Conservation (phyloP, 1,140 invertebrate species). For the Pseudomyrmex pallidus region DNA sequence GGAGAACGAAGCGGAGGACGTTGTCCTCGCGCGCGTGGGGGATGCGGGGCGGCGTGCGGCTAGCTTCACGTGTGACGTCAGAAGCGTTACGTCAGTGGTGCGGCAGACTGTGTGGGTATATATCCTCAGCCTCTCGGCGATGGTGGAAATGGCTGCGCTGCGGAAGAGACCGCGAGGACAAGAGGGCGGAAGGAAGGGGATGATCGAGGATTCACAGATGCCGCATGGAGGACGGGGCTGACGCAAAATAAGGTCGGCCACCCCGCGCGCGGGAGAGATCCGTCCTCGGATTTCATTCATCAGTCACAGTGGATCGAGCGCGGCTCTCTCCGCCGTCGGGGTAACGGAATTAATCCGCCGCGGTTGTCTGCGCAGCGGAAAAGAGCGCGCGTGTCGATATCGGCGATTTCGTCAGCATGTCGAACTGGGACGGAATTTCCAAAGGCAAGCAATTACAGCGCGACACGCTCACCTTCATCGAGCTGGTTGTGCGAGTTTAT, state of each 20-base stretch:
- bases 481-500: background rate
- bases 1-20: slow-evolving; percentile 38
- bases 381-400: background rate
- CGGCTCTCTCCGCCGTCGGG: slow-evolving; percentile 9
- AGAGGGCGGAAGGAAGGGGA: slow-evolving; percentile 16
- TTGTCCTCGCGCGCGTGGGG: slow-evolving; percentile 67
- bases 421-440: slow-evolving; percentile 10
- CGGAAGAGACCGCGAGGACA: slow-evolving; percentile 32
- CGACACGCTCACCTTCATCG: background rate
- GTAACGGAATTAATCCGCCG: slow-evolving; percentile 68
- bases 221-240: slow-evolving; percentile 58
- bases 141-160: slow-evolving; percentile 54
- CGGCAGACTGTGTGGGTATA: slow-evolving; percentile 70
- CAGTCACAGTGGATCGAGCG: slow-evolving; percentile 73
- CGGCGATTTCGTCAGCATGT: background rate
- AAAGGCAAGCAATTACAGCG: slow-evolving; percentile 12
- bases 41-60: slow-evolving; percentile 61
- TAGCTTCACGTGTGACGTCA: slow-evolving; percentile 76
- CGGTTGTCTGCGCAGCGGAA: slow-evolving; percentile 36
- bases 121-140: background rate
- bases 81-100: slow-evolving; percentile 77
- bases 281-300: slow-evolving; percentile 80
- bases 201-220: slow-evolving; percentile 35
- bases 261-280: slow-evolving; percentile 66
- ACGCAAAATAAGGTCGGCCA: slow-evolving; percentile 79